Conservation (phyloP, 2,113 vertebrate genomes). For the Lampris megalopsis region DNA sequence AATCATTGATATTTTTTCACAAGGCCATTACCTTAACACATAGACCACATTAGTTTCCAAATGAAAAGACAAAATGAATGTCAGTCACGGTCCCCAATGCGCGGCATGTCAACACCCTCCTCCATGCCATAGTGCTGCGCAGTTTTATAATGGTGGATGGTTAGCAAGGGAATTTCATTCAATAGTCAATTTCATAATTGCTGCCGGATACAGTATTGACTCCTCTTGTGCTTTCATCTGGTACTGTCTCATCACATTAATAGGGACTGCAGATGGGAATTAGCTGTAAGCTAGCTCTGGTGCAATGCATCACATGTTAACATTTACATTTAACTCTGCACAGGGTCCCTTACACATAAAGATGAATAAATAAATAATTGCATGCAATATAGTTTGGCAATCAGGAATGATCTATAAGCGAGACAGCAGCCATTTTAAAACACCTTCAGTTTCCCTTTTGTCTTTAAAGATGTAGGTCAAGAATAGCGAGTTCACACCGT, state of each 20-base stretch:
- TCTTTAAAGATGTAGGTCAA: slow-evolving; percentile 4
- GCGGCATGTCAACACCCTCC: slow-evolving; percentile 3
- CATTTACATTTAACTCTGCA: too few species aligned
- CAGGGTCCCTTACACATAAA: too few species aligned
- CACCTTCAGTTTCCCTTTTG: slow-evolving; percentile 26
- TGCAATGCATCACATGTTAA: too few species aligned
- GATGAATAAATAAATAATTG: slow-evolving; percentile 42
- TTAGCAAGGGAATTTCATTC: slow-evolving; percentile 67
- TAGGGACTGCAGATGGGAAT: too few species aligned
- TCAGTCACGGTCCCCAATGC: slow-evolving; percentile 13
- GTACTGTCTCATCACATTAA: slow-evolving; percentile 27
- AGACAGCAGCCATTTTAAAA: slow-evolving; percentile 44
- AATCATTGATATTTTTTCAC: slow-evolving; percentile 6
- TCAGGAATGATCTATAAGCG: slow-evolving; percentile 36
- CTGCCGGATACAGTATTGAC: slow-evolving; percentile 58
- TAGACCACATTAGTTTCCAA: not conserved
- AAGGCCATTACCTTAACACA: not conserved
- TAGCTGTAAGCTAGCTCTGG: too few species aligned
- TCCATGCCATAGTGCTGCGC: slow-evolving; percentile 28
- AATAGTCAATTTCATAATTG: slow-evolving; percentile 74
- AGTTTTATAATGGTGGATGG: slow-evolving; percentile 61
- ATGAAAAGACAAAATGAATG: slow-evolving; percentile 6
- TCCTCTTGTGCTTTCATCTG: slow-evolving; percentile 50
- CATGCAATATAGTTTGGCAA: slow-evolving; percentile 38
- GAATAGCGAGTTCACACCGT: slow-evolving; percentile 12